Evolutionary conservation across 2,888 invertebrate species (phyloP), one percentile per base, ranked within the genome.

Genomic region (Podabrus alpinus): DNA sequence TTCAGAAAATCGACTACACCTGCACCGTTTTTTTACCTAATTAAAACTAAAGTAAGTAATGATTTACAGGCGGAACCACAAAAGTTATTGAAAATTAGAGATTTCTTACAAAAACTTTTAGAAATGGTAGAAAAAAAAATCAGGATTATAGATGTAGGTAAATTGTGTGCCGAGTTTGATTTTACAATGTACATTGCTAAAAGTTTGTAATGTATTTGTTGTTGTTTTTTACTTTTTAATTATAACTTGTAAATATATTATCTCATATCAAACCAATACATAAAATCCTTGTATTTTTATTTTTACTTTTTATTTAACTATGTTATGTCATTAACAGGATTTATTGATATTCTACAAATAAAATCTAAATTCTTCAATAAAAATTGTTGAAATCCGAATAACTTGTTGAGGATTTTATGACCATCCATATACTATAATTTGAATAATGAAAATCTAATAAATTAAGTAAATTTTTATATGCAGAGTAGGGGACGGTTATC

Each of bases 61-160:
- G n/a, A n/a, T 45, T 45, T 45, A n/a, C 45, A 45, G 45, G 45
- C 45, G n/a, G 45, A 45, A 9, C 45, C n/a, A 45, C 45, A n/a
- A 45, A 45, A 45, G 21, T 17, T 19, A 5, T 61, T 61, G 61
- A 72, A 29, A 68, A 19, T 29, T 4, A 68, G 67, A 13, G 67
- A 72, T 68, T 72, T 72, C 19, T 68, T 72, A 25, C 15, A 68
- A 29, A 69, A 66, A 10, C 69, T 73, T 16, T 68, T 73, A 29
- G 64, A 73, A 21, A 69, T 66, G 69, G 73, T 73, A 24, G 68
- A 68, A 60, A 69, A 25, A 45, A 68, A 15, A 61, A n/a, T 61
- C 24, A 66, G 59, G 59, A 69, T 16, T 17, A 29, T 25, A 17
- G 45, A 59, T 59, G 68, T 68, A 68, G 21, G 45, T 68, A 59